Base-by-base conservation (phyloP, 2,113 vertebrate genomes). In the Sinosuthora webbiana region DNA sequence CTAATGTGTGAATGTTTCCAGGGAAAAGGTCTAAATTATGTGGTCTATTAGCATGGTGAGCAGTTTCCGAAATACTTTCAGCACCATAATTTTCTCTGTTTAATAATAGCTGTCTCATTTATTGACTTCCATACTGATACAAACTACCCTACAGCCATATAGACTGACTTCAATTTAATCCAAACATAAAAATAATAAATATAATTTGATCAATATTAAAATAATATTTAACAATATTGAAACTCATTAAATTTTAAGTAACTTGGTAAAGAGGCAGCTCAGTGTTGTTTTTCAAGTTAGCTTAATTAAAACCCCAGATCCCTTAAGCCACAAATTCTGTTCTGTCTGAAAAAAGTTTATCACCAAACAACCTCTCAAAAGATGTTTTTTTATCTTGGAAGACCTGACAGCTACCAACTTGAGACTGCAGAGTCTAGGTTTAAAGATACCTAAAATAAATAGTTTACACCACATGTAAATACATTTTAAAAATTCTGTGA, bases 371-470 rank as follows among this genome's bases (percentile, higher is more conserved):
- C 76, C 9, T 60, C 42, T 83, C 60, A 49, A 21, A 41, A 87
- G 42, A 55, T 7, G 1, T 68, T 94, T 80, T 62, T 41, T 10
- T 39, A 20, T 42, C 35, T 68, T 47, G 45, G 35, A 69, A 77
- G 78, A 74, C 64, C 57, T 78, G 60, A 50, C 52, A 90, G 74
- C 25, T 47, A 19, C 74, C 94, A 70, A 71, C 80, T 76, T 92
- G 11, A 94, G 59, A 57, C 76, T 97, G 96, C 87, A 86, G 93
- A 81, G 76, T 73, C 78, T 94, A 49, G 10, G 8, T 77, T 70
- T 84, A 75, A 95, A 93, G 88, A 84, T 84, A 95, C n/a, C 53
- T 94, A 91, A 96, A 94, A 89, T 85, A 95, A 97, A 97, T 82
- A 83, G n/a, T 6, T 4, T 82, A 62, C 1, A 45, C 62, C 76